These are phyloP conservation scores for Megalops atlanticus DNA, from an alignment of 2,113 vertebrate genomes.

Conservation along the genomic window DNA sequence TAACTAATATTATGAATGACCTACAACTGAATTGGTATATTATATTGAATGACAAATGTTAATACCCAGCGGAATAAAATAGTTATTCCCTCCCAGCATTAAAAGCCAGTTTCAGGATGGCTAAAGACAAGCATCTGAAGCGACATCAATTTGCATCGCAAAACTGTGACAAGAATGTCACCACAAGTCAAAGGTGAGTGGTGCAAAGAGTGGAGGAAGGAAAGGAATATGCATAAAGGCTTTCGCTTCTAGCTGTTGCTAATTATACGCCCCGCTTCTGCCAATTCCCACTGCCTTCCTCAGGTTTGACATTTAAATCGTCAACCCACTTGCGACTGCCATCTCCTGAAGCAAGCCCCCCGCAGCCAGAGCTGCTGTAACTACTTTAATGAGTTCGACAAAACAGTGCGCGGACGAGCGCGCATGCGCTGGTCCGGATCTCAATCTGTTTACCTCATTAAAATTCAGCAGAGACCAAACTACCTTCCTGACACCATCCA, in stretches of 20 bases:
- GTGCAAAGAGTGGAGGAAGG: neutral
- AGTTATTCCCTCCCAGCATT: neutral
- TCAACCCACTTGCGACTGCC: constrained; percentile 44
- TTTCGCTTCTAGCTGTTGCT: constrained; percentile 31
- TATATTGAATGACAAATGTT: neutral
- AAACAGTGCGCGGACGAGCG: constrained; percentile 11
- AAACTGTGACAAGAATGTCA: constrained; percentile 35
- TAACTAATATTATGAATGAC: neutral
- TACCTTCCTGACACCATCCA: neutral
- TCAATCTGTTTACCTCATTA: constrained; percentile 27
- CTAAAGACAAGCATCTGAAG: constrained; percentile 28
- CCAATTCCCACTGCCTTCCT: constrained; percentile 37
- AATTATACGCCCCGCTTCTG: constrained; percentile 46
- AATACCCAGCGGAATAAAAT: neutral
- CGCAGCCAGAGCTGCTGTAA: constrained; percentile 36
- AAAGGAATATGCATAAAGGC: neutral
- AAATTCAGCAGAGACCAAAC: constrained; percentile 1
- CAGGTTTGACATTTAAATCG: constrained; percentile 54
- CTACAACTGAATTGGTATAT: neutral
- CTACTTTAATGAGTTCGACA: constrained; percentile 43
- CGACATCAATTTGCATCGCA: constrained; percentile 25
- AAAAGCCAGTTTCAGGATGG: neutral
- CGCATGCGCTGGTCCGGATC: neutral
- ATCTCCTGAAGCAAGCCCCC: constrained; percentile 32
- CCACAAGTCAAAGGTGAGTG: constrained; percentile 26